phyloP scores from a whole-genome alignment of 2,797 vertebrate genomes.

The Meriones psammophilus region DNA sequence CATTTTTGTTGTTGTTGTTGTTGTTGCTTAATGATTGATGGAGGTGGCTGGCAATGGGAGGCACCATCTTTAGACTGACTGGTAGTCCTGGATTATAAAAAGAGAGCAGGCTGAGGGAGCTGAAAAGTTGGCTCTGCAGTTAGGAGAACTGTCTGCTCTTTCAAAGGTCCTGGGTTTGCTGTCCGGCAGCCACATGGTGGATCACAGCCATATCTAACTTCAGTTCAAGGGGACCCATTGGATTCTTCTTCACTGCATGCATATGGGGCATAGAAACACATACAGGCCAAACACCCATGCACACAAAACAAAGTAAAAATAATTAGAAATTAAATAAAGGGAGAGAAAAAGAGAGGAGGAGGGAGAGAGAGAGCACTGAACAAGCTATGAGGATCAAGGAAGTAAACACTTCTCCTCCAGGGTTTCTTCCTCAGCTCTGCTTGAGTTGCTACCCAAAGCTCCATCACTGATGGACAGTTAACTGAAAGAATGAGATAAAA shows the following conservation, averaged over 20 bases:
- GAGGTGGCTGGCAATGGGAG: neutral
- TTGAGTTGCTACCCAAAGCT: neutral
- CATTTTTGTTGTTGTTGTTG: neutral
- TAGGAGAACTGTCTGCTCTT: neutral
- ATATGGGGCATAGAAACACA: neutral
- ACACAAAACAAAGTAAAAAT: neutral
- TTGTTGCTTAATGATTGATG: neutral
- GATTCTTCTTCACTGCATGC: neutral
- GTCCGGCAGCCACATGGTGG: neutral
- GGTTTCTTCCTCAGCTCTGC: neutral
- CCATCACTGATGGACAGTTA: neutral
- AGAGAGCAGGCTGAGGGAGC: neutral
- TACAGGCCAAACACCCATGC: neutral
- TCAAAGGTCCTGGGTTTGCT: neutral
- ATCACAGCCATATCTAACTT: neutral
- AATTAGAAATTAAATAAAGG: neutral
- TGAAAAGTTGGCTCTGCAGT: neutral
- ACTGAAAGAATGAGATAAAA: neutral
- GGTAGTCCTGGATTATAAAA: neutral
- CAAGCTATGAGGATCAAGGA: neutral
- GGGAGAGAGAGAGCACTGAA: neutral
- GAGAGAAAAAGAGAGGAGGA: neutral
- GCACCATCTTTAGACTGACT: neutral
- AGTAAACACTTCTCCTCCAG: neutral
- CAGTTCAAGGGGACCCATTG: neutral